Evolutionary conservation across 2,888 invertebrate species (phyloP), one percentile per base, ranked within the genome.

Genomic region (Synanthedon myopaeformis): DNA sequence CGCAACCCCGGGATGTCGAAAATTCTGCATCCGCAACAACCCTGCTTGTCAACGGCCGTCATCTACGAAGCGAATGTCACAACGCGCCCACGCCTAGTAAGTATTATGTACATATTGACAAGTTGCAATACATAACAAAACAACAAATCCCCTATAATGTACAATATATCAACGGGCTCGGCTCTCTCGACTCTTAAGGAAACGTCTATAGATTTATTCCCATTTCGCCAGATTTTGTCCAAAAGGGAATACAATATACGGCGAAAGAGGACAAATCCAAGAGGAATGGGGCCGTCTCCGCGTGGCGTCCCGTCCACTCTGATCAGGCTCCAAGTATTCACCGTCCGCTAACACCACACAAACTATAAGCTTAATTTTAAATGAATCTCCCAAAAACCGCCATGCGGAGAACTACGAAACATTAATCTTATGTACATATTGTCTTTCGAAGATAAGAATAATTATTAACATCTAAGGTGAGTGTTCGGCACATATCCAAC

Each of bases 381-480:
- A 35, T 35, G 35, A 35, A 35, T 35, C 35, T 35, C 35, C 35
- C 35, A 35, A 35, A 35, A 72, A 71, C 70, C 70, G 76, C 71
- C 82, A 68, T 76, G 74, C 74, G 74, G 73, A 70, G 74, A 72
- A 64, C 76, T 81, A 82, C 78, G 82, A 82, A 84, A 81, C 83
- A 83, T 82, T 79, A 76, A 82, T 86, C 84, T 87, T 88, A 88
- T 88, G 82, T 88, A 88, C 88, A 88, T 88, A 88, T 88, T 88
- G 88, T 88, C 88, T 81, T 76, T 87, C 78, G 74, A 82, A 81
- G 82, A 82, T 86, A 85, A 82, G 76, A 82, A 64, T 80, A 74
- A 82, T 77, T 77, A 78, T 79, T 78, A 81, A 65, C 69, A 62
- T 70, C 81, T 82, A 82, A 69, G 52, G 51, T 45, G 45, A 52